phyloP scores from a whole-genome alignment of 2,888 invertebrate genomes.

The Taenaris catops region DNA sequence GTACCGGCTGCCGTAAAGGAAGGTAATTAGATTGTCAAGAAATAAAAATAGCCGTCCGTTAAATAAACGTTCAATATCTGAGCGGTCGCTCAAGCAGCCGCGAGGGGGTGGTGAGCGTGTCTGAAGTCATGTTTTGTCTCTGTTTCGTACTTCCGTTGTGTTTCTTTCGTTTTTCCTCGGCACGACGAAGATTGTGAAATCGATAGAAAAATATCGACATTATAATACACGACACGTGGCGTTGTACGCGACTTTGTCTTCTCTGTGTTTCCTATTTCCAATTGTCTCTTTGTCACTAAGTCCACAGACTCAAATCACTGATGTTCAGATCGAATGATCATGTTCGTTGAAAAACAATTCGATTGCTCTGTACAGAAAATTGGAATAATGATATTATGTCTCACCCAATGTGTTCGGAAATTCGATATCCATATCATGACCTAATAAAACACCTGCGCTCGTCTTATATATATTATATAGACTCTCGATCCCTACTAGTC shows the following conservation, averaged over 20 bases:
- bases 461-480: constrained; percentile 41
- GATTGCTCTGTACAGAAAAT: no score
- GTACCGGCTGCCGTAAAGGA: no score
- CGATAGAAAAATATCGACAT: constrained; percentile 98
- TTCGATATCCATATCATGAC: background rate
- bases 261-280: background rate
- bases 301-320: background rate
- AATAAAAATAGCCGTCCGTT: no score
- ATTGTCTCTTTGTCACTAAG: background rate
- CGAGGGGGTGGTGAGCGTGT: constrained; percentile 87
- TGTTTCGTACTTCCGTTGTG: constrained; percentile 36
- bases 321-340: no score
- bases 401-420: background rate
- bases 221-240: constrained; percentile 57
- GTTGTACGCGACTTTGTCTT: constrained; percentile 1
- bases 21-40: no score
- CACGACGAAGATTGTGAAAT: constrained; percentile 93
- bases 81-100: constrained; percentile 91
- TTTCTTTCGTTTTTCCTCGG: constrained; percentile 82
- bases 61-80: constrained; percentile 90
- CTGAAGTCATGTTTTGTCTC: constrained; percentile 58
- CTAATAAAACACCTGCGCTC: constrained; percentile 24
- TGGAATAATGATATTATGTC: background rate
- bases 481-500: constrained; percentile 27
- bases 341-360: no score